phyloP scores from a whole-genome alignment of 2,888 invertebrate genomes.

The Diploptera punctata region DNA sequence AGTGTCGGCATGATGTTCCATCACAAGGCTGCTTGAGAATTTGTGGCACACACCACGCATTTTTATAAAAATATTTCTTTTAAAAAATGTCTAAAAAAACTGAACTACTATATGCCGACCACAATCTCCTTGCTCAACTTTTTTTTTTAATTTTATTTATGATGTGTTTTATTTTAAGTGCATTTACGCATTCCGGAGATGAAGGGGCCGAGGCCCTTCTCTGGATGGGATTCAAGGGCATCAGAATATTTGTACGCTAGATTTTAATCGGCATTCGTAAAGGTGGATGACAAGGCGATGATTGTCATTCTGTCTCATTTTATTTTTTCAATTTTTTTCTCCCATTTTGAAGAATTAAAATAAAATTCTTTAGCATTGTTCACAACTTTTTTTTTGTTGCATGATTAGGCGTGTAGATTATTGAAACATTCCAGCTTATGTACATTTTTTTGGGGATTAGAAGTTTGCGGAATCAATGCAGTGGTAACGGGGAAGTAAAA shows the following conservation, averaged over 20 bases:
- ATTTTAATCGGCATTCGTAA: conserved; percentile 16
- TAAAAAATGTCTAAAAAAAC: conserved; percentile 11
- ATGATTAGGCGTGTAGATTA: conserved; percentile 28
- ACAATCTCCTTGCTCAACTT: conserved; percentile 44
- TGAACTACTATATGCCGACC: conserved; percentile 38
- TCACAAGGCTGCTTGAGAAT: conserved; percentile 26
- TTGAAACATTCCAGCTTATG: conserved; percentile 37
- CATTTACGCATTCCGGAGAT: conserved; percentile 57
- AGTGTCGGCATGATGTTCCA: conserved; percentile 25
- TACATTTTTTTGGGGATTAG: conserved; percentile 30
- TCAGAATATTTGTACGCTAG: conserved; percentile 47
- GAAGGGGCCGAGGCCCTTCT: conserved; percentile 47
- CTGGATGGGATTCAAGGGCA: conserved; percentile 60
- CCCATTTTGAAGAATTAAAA: neutral
- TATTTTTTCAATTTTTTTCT: conserved; percentile 9
- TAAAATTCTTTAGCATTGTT: conserved; percentile 22
- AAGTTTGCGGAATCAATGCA: conserved; percentile 10
- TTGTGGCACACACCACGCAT: conserved; percentile 33
- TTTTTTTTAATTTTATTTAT: conserved; percentile 40
- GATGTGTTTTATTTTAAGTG: conserved; percentile 39
- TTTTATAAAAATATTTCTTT: conserved; percentile 37
- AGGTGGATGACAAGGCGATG: conserved; percentile 18
- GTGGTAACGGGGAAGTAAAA: conserved; percentile 32
- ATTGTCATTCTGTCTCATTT: conserved; percentile 18
- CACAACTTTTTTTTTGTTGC: conserved; percentile 30